Evolutionary conservation across 2,797 vertebrate species (phyloP).

Genomic region (Cercopithecus petaurista): DNA sequence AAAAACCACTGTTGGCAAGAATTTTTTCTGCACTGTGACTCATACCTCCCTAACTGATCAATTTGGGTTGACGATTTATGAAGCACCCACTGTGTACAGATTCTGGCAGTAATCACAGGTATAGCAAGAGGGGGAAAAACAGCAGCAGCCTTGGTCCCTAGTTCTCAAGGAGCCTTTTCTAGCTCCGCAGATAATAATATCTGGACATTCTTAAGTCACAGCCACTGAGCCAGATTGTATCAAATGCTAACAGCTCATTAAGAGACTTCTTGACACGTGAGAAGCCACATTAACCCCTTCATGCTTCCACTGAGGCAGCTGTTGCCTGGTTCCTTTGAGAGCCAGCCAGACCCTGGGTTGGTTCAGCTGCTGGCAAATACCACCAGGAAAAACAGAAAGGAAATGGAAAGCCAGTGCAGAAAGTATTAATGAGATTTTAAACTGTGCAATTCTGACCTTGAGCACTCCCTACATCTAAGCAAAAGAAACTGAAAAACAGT

Average conservation of each 20-base stretch:
- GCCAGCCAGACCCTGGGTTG: not conserved
- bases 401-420: not conserved
- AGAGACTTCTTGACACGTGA: not conserved
- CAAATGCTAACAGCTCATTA: conserved; percentile 22
- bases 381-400: not conserved
- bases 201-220: conserved; percentile 47
- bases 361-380: not conserved
- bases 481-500: not conserved
- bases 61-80: not conserved
- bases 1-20: not conserved
- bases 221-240: not conserved
- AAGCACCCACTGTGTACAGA: not conserved
- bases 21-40: not conserved
- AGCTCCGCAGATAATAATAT: conserved; percentile 10
- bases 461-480: not conserved
- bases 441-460: not conserved
- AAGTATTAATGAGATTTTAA: not conserved
- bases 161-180: not conserved
- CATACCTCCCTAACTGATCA: not conserved
- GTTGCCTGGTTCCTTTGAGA: not conserved
- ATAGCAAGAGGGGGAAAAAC: rapidly evolving
- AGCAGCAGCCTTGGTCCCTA: not conserved
- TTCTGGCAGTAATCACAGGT: not conserved
- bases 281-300: not conserved
- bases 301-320: conserved; percentile 11